These are phyloP conservation scores for Acleris emargana DNA, from an alignment of 2,888 invertebrate genomes.

Conservation along the genomic window DNA sequence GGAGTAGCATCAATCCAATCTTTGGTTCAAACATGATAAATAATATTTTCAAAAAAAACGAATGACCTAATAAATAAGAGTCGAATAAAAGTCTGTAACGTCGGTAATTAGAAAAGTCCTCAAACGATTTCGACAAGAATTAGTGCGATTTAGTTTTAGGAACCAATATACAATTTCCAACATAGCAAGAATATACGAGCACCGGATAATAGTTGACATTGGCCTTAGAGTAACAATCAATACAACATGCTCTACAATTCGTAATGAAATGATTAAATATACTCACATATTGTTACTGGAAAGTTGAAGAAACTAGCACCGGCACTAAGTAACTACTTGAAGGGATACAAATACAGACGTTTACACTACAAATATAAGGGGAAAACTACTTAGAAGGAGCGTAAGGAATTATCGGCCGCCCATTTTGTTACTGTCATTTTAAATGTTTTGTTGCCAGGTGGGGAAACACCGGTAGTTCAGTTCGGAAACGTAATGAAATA, in stretches of 20 bases:
- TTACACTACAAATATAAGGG: conserved; percentile 53
- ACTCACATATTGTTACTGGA: conserved; percentile 62
- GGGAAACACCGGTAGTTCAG: conserved; percentile 13
- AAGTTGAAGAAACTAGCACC: conserved; percentile 54
- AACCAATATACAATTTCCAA: conserved; percentile 4
- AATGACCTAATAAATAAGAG: background rate
- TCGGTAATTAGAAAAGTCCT: no score
- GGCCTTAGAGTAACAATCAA: conserved; percentile 73
- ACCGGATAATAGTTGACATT: conserved; percentile 63
- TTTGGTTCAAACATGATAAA: background rate
- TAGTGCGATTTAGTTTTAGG: background rate
- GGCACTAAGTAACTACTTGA: conserved; percentile 51
- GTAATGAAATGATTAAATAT: conserved; percentile 47
- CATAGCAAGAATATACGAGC: conserved; percentile 16
- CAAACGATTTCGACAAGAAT: background rate
- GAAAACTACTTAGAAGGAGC: conserved; percentile 53
- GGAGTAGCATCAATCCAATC: background rate
- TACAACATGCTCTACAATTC: conserved; percentile 55
- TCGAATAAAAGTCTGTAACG: background rate
- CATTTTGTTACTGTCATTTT: conserved; percentile 64
- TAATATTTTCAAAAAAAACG: background rate
- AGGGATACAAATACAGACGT: conserved; percentile 44
- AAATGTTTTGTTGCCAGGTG: conserved; percentile 44
- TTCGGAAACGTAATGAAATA: conserved; percentile 7
- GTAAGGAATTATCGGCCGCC: conserved; percentile 57